Base-by-base conservation (phyloP, 2,888 invertebrate genomes). In the Pristionchus entomophagus region DNA sequence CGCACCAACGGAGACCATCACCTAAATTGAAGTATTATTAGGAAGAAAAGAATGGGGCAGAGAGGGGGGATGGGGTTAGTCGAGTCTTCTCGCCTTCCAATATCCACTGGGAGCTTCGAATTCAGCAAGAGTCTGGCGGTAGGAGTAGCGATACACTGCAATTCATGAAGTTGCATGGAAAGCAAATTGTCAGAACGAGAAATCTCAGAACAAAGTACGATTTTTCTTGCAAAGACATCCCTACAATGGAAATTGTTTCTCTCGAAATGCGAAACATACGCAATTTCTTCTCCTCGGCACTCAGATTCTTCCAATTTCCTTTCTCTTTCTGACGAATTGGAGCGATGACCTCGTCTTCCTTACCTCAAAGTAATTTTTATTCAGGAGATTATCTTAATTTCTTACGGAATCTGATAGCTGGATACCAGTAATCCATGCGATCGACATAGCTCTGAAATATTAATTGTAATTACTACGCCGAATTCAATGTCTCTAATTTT, bases 41-140 rank as follows among this genome's bases (percentile, higher is more conserved):
- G n/a, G n/a, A n/a, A n/a, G n/a, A n/a, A n/a, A n/a, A n/a, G n/a
- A n/a, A n/a, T n/a, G n/a, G n/a, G n/a, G n/a, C n/a, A n/a, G n/a
- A n/a, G n/a, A n/a, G n/a, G n/a, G n/a, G n/a, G n/a, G n/a, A n/a
- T n/a, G n/a, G n/a, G n/a, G n/a, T n/a, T n/a, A n/a, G n/a, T n/a
- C n/a, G n/a, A n/a, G n/a, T n/a, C n/a, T n/a, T n/a, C 95, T 93
- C 0, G 95, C 95, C 95, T 97, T 97, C 97, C 97, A 97, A 93
- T 96, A 96, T 3, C 97, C 97, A 3, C 96, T 96, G 32, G 97
- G 96, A 0, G 97, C 96, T 88, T 96, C 95, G 94, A 97, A 96
- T 95, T 99, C 99, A 0, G 96, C 95, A 93, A 96, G 97, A 19
- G 99, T 99, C 94, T 97, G 97, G 93, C 98, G 96, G 95, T 96